These are phyloP conservation scores for Lethrus apterus DNA, from an alignment of 1,140 invertebrate genomes.

Conservation along the genomic window DNA sequence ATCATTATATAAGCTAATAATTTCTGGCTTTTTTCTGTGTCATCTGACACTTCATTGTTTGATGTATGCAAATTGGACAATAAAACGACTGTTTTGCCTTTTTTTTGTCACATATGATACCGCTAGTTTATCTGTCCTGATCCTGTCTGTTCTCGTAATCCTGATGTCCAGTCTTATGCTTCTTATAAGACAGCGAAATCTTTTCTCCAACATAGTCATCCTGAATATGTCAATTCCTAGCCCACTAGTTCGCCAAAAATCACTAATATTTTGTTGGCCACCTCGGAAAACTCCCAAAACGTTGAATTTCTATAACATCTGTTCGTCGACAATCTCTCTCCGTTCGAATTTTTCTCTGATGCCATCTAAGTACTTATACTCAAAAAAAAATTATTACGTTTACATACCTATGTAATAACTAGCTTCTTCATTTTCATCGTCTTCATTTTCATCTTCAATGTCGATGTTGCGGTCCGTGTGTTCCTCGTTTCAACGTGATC, in stretches of 20 bases:
- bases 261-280: neutral
- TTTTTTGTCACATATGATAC: neutral
- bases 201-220: neutral
- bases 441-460: neutral
- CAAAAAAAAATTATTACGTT: neutral
- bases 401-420: neutral
- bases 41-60: constrained; percentile 23
- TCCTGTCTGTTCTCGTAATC: neutral
- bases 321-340: no score
- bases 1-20: constrained; percentile 37
- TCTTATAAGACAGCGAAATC: neutral
- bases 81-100: constrained; percentile 20
- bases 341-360: neutral
- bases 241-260: no score
- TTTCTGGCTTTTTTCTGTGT: constrained; percentile 33
- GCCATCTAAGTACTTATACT: neutral
- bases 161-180: neutral
- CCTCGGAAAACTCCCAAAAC: neutral
- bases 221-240: neutral
- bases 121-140: neutral
- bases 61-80: constrained; percentile 28
- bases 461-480: no score
- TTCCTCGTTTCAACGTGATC: no score
- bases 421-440: neutral
- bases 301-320: no score